phyloP scores from a whole-genome alignment of 1,140 invertebrate species.

The Xylocopa sonorina region DNA sequence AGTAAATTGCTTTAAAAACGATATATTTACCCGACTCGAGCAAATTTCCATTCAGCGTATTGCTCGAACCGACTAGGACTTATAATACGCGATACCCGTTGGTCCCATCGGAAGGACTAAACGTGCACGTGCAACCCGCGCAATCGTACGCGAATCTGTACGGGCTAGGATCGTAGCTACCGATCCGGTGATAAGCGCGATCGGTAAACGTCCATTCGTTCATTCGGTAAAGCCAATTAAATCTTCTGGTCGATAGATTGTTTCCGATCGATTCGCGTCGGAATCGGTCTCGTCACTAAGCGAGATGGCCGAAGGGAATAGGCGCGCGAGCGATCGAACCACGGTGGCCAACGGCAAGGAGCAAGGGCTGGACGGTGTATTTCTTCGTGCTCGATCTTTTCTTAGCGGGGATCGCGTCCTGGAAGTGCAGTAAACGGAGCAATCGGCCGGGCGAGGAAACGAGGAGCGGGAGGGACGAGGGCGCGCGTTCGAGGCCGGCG shows the following conservation, averaged over 20 bases:
- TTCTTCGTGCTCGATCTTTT: conserved; percentile 28
- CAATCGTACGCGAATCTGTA: neutral
- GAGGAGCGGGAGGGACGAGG: neutral
- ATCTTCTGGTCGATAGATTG: conserved; percentile 13
- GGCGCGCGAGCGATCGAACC: conserved; percentile 1
- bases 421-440: conserved; percentile 45
- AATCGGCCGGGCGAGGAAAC: conserved; percentile 1
- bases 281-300: conserved; percentile 7
- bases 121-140: too few relatives aligned
- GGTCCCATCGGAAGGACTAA: too few relatives aligned
- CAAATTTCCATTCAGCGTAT: too few relatives aligned
- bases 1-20: too few relatives aligned
- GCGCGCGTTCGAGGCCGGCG: conserved; percentile 40
- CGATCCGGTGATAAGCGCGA: conserved; percentile 6
- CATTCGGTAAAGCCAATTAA: conserved; percentile 45
- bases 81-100: too few relatives aligned
- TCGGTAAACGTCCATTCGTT: conserved; percentile 33
- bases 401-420: conserved; percentile 18
- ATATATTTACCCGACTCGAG: too few relatives aligned
- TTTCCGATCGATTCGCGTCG: conserved; percentile 27
- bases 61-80: too few relatives aligned
- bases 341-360: neutral
- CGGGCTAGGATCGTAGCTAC: neutral
- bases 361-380: neutral
- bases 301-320: neutral